Conservation (phyloP, 1,140 invertebrate species). For the Aphis craccivora region DNA sequence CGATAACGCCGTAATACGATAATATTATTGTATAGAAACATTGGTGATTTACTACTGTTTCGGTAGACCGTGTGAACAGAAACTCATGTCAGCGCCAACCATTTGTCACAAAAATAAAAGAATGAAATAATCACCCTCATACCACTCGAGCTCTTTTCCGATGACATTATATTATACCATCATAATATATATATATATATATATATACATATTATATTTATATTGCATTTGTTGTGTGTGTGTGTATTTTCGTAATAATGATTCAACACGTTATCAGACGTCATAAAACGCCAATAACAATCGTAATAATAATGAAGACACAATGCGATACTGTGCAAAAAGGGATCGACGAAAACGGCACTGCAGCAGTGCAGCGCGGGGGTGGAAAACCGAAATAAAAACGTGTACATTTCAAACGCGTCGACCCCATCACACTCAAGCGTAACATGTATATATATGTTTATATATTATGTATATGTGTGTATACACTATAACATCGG, state of each 20-base stretch:
- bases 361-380: not conserved
- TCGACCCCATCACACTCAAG: constrained; percentile 11
- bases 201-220: constrained; percentile 15
- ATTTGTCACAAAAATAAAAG: constrained; percentile 42
- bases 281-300: constrained; percentile 51
- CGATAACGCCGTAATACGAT: not conserved
- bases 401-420: constrained; percentile 40
- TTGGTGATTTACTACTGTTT: constrained; percentile 33
- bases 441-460: constrained; percentile 3
- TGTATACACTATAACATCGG: not conserved
- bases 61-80: constrained; percentile 33
- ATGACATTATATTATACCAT: not conserved
- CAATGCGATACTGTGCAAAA: constrained; percentile 4
- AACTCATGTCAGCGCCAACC: constrained; percentile 29
- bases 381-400: constrained; percentile 30
- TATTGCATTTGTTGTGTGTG: not conserved
- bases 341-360: constrained; percentile 1
- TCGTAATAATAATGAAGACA: constrained; percentile 27
- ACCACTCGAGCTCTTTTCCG: not conserved
- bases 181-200: not conserved
- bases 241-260: constrained; percentile 13
- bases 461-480: not conserved
- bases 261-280: constrained; percentile 46
- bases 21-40: not conserved
- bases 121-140: not conserved